Percentiles rank a stretch among this genome's conserved stretches.
These are phyloP conservation scores for Bucorvus abyssinicus DNA, from an alignment of 2,797 vertebrate genomes.

Conservation along the genomic window DNA sequence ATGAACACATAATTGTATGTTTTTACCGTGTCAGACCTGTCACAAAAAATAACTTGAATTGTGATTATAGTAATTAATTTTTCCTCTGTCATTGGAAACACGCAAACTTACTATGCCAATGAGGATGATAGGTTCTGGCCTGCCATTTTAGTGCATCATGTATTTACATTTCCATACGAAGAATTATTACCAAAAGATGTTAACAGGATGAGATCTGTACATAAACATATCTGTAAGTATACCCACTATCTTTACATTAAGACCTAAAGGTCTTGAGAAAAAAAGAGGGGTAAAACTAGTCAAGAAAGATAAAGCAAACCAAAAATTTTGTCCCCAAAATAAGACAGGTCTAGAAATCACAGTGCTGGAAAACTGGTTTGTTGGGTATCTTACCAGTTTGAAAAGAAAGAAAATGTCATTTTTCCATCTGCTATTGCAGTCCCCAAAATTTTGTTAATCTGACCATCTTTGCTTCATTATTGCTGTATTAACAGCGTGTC, in stretches of 20 bases:
- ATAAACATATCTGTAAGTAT: background rate
- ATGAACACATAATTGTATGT: constrained; percentile 61
- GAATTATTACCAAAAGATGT: background rate
- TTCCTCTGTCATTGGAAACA: constrained; percentile 51
- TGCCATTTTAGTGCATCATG: background rate
- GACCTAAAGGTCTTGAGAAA: background rate
- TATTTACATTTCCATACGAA: constrained; percentile 31
- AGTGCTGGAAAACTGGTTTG: background rate
- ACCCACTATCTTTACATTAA: background rate
- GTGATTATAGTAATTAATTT: constrained; percentile 61
- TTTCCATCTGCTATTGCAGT: constrained; percentile 4
- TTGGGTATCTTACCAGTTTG: background rate
- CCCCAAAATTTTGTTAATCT: background rate
- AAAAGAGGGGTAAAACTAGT: background rate
- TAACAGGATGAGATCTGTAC: background rate
- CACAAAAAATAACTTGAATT: constrained; percentile 44
- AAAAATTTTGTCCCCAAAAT: background rate
- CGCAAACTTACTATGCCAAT: constrained; percentile 30
- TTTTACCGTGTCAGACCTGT: constrained; percentile 46
- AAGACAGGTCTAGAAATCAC: background rate
- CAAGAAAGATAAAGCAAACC: background rate
- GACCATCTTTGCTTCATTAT: background rate
- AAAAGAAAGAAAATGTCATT: background rate
- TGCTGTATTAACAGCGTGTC: background rate
- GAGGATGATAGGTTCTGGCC: constrained; percentile 14